These are phyloP conservation scores for Aulostomus chinensis DNA, from an alignment of 2,797 vertebrate species.

Conservation along the genomic window DNA sequence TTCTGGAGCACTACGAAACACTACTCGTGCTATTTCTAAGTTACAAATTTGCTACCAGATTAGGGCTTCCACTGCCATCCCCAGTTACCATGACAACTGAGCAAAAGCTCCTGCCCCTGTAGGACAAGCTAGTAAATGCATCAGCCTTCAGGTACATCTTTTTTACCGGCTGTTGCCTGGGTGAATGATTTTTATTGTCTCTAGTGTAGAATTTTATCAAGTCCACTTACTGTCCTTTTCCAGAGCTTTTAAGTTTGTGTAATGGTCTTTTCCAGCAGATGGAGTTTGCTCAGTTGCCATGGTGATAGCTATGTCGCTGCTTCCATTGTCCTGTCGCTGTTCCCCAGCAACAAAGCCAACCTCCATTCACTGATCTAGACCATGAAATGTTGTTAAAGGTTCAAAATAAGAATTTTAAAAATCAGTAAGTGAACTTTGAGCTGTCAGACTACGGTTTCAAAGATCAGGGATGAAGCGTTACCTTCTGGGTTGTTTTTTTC, in stretches of 20 bases:
- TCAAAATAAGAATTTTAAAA: neutral
- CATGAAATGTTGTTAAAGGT: neutral
- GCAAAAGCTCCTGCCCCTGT: neutral
- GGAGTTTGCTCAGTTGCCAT: neutral
- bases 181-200: too few species aligned
- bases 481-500: neutral
- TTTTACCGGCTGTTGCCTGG: too few species aligned
- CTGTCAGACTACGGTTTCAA: too few species aligned
- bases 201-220: too few species aligned
- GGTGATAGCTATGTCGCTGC: neutral
- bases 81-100: slow-evolving; percentile 1
- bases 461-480: too few species aligned
- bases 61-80: too few species aligned
- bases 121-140: too few species aligned
- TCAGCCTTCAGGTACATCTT: too few species aligned
- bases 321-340: neutral
- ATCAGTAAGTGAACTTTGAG: neutral
- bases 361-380: neutral
- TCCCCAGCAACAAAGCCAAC: slow-evolving; percentile 4
- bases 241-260: neutral
- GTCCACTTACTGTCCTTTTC: too few species aligned
- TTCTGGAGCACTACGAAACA: too few species aligned
- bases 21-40: too few species aligned
- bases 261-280: neutral
- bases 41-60: too few species aligned